Base-by-base conservation (phyloP, 1,140 invertebrate species). In the Coenobita brevimanus region DNA sequence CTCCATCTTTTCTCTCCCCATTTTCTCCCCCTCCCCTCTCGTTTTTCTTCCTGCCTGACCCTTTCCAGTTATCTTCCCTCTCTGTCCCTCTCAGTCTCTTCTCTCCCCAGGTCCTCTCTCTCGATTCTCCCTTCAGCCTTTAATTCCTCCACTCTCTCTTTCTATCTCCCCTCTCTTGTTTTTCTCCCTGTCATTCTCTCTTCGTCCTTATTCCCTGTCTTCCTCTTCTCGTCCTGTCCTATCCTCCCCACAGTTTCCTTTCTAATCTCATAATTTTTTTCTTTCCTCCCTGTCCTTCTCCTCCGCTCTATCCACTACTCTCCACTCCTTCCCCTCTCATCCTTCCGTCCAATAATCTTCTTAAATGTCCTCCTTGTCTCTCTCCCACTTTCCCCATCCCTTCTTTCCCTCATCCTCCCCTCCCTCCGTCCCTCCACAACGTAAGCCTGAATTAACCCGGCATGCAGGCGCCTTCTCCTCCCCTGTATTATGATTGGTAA, bases 401-500 rank as follows among this genome's bases (percentile, higher is more conserved):
- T 33, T 38, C 57, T n/a, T n/a, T 38, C 8, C 69, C 69, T 2
- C 33, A 36, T 38, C 2, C 46, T 41, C 71, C 21, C 17, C 38
- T 43, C 0, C 30, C 73, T 30, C 73, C 24, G 36, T 76, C 73
- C 36, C 50, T n/a, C 36, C n/a, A n/a, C n/a, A n/a, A n/a, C n/a
- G n/a, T n/a, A 36, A 43, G 21, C 33, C 41, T 10, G 73, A 43
- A 41, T 27, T 43, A 43, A 43, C 43, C 50, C 41, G 36, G 41
- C 33, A 76, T 76, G 41, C 41, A 24, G 13, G 17, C 36, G 41
- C 73, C 27, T 76, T 76, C 50, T 41, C 33, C 73, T 76, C 73
- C 33, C 69, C 41, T 43, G 41, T 76, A 46, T 43, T 76, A 76
- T 43, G 73, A 76, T 76, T 76, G 33, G 73, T 24, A 76, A 76